Evolutionary conservation across 2,797 vertebrate species (phyloP), one percentile per base, ranked within the genome.

Genomic region (Rhodeus uyekii): DNA sequence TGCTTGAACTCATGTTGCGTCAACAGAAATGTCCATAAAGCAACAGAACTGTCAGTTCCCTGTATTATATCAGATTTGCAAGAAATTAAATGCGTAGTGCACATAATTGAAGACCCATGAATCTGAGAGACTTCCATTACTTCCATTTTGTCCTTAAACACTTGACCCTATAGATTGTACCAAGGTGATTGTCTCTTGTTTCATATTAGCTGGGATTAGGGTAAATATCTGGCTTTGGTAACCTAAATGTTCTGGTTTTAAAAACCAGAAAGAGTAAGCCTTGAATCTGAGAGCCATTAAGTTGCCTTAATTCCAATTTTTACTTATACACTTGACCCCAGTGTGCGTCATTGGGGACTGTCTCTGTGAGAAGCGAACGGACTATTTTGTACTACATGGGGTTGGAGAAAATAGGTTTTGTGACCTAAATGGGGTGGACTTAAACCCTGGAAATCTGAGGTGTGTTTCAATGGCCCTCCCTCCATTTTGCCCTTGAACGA

Each of bases 401-500:
- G 46, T n/a, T 14, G 8, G 32, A 22, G 22, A 55, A 55, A 55
- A 73, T 36, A 73, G 29, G 7, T n/a, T 32, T 44, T 24, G 10
- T 29, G 34, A 46, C 42, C 39, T 42, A 46, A 32, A n/a, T 10
- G 8, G 34, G 24, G 48, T 29, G 5, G 34, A 50, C 38, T 55
- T 73, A 53, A 73, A 74, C 48, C 44, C 3, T 55, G 22, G 34
- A 55, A 74, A 74, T 14, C 10, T n/a, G 34, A 22, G 46, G 18
- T 19, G 6, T 3, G 8, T 53, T 19, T 22, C 29, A 36, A 22
- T 55, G n/a, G 46, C 50, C 10, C 24, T 75, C 5, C 8, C 53
- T 42, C 9, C 5, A 55, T 78, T 78, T 48, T 78, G 76, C 5
- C 76, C 76, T 78, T 78, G 61, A 64, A 78, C 4, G 6, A 69